These are phyloP conservation scores for Myotis daubentonii DNA, from an alignment of 2,797 vertebrate species.

Conservation along the genomic window DNA sequence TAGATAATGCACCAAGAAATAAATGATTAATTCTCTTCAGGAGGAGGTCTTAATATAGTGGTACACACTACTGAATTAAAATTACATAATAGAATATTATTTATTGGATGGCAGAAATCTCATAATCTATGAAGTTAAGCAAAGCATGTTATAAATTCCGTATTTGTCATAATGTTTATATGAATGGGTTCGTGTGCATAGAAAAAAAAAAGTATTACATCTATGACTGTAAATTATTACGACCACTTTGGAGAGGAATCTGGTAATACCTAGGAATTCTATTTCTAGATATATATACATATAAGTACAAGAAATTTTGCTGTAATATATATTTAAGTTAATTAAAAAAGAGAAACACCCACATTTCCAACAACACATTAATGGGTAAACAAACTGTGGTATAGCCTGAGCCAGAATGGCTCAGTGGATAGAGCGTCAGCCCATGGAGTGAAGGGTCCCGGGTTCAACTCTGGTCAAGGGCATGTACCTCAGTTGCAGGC, in stretches of 20 bases:
- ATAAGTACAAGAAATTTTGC: neutral
- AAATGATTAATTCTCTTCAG: neutral
- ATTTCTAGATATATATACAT: neutral
- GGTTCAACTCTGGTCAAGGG: too few species aligned
- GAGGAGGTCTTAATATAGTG: neutral
- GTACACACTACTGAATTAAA: neutral
- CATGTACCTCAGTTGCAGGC: too few species aligned
- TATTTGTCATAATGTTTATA: neutral
- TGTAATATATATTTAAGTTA: neutral
- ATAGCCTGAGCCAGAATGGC: neutral
- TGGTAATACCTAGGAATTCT: neutral
- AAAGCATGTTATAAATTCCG: conserved; percentile 18
- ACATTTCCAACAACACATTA: neutral
- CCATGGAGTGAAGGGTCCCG: too few species aligned
- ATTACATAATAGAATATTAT: neutral
- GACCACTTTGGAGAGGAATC: conserved; percentile 12
- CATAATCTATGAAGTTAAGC: neutral
- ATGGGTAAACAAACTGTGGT: neutral
- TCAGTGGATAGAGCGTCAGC: too few species aligned
- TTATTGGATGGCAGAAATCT: neutral
- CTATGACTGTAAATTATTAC: neutral
- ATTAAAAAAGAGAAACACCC: neutral
- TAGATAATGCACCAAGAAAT: neutral
- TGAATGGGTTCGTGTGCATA: neutral
- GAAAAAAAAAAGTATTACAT: neutral